Evolutionary conservation across 2,888 invertebrate species (phyloP), one percentile per base, ranked within the genome.

Genomic region (Acanthopleura granulata): DNA sequence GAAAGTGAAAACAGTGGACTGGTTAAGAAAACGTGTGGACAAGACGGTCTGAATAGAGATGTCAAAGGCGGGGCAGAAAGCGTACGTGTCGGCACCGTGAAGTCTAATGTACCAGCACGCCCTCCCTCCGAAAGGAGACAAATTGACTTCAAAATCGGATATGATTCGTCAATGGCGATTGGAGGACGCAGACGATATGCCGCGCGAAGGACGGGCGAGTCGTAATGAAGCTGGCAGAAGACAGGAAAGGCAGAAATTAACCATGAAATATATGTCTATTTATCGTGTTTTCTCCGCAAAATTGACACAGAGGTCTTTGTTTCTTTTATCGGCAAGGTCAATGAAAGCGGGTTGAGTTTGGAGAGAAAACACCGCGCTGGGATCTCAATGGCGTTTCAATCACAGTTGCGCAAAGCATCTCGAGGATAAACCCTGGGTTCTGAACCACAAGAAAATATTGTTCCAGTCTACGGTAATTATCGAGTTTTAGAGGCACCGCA

Each of bases 191-290:
- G 66, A 66, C 66, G 66, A 66, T 66, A 57, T 18, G 57, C 22
- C 57, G 57, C 18, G 57, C 57, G 22, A 22, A 6, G n/a, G 57
- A 57, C 66, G 27, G 25, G 22, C 25, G 25, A 6, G 25, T 27
- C 22, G 25, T 22, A 66, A 66, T 66, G 66, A 66, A 27, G 22
- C 1, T 18, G 25, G 66, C 66, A 66, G 66, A 66, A 18, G 66
- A 66, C 66, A 66, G 66, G 66, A 66, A 66, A 66, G 66, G 29
- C 66, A 66, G 66, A 66, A 66, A 66, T 66, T 66, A 66, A 66
- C 66, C 66, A 66, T 66, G 66, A 66, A 66, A 66, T 66, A 66
- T 66, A 66, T 66, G 66, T 66, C 66, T 66, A 27, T 66, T 66
- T 66, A 66, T 66, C 66, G 29, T 66, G 66, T 66, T 66, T 66